A percentile compares a stretch with the other conserved stretches of the same genome.
phyloP scores from a whole-genome alignment of 2,888 invertebrate species.

The Netelia virgata region DNA sequence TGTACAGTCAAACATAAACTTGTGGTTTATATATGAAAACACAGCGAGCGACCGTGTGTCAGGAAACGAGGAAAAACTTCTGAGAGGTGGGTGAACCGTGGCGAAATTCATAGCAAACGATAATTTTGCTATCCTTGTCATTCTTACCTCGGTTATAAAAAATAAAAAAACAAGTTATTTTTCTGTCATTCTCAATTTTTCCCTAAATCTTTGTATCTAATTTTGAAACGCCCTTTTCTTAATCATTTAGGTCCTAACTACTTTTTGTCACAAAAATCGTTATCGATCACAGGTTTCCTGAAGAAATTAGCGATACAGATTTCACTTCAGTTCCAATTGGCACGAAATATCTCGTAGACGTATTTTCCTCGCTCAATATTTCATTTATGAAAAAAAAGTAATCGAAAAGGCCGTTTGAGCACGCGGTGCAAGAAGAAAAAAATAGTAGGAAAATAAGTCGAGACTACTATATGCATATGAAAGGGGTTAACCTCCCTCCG shows the following conservation, averaged over 20 bases:
- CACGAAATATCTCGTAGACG: no score
- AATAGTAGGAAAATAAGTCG: background rate
- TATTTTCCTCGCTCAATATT: no score
- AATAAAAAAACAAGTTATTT: no score
- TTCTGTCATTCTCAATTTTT: background rate
- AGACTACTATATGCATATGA: background rate
- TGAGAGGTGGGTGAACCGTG: background rate
- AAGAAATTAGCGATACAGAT: no score
- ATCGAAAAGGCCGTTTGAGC: background rate
- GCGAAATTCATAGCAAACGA: background rate
- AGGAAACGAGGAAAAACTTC: background rate
- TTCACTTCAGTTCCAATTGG: no score
- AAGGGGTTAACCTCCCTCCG: constrained; percentile 49
- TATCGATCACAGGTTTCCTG: no score
- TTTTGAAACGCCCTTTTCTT: no score
- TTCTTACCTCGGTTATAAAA: background rate
- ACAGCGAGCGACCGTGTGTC: background rate
- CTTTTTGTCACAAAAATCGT: no score
- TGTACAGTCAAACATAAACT: background rate
- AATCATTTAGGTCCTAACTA: no score
- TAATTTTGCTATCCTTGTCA: background rate
- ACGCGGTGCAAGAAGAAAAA: constrained; percentile 1
- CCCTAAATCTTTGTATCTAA: no score
- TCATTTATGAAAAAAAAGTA: no score
- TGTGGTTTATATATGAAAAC: background rate